These are phyloP conservation scores for Drosophila basisetae DNA, from an alignment of 2,888 invertebrate species.

Conservation along the genomic window DNA sequence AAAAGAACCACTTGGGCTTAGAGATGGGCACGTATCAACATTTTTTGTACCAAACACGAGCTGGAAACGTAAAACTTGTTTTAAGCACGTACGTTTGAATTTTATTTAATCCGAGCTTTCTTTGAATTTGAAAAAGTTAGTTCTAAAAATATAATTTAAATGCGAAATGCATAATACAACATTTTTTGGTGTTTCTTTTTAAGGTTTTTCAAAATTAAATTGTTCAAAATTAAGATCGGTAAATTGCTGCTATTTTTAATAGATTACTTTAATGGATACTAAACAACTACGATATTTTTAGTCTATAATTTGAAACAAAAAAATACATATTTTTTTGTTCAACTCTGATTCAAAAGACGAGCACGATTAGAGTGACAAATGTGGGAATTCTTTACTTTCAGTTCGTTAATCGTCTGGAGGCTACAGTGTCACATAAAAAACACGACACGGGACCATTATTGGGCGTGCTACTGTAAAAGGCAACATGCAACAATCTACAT, in stretches of 20 bases:
- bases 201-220: not conserved
- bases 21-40: conserved; percentile 12
- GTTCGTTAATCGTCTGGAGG: not conserved
- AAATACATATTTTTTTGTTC: not conserved
- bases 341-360: not conserved
- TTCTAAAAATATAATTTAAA: not conserved
- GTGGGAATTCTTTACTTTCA: not conserved
- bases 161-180: not conserved
- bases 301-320: not conserved
- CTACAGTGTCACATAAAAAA: not conserved
- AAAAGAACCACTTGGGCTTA: not conserved
- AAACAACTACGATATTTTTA: not conserved
- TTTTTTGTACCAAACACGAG: not conserved
- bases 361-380: not conserved
- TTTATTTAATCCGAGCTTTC: not conserved
- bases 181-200: not conserved
- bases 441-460: conserved; percentile 10
- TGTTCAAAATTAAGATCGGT: not conserved
- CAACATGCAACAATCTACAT: not conserved
- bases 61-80: not conserved
- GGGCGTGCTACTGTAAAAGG: conserved; percentile 2
- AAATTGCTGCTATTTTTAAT: not conserved
- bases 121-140: not conserved
- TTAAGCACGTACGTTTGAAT: not conserved
- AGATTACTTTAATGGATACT: no score